Evolutionary conservation across 53 echinoderm and acorn worm genomes (phyloP).

Genomic region (Echinarachnius parma): DNA sequence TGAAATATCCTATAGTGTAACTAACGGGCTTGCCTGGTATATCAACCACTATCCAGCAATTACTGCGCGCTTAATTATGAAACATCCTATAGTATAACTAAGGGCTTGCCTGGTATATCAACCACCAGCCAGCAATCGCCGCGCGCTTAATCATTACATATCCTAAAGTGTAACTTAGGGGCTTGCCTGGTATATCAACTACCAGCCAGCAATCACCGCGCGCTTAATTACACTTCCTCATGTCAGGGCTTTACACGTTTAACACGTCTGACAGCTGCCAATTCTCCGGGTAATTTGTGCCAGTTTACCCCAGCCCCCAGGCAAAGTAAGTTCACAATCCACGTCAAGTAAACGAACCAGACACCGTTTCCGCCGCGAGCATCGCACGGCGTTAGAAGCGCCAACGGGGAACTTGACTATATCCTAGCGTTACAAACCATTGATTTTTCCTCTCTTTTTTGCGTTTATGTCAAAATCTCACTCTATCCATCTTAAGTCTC

Average conservation of each 20-base stretch:
- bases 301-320: conserved; percentile 40
- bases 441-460: conserved; percentile 54
- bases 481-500: conserved; percentile 48
- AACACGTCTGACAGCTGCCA: conserved; percentile 51
- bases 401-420: conserved; percentile 12
- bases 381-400: conserved; percentile 29
- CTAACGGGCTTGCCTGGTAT: background rate
- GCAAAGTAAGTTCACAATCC: conserved; percentile 37
- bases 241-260: conserved; percentile 47
- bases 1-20: too few relatives aligned
- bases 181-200: background rate
- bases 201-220: conserved; percentile 28
- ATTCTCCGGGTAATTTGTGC: conserved; percentile 53
- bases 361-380: conserved; percentile 39
- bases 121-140: conserved; percentile 20
- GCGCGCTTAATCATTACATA: conserved; percentile 48
- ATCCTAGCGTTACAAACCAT: conserved; percentile 52
- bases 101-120: conserved; percentile 22
- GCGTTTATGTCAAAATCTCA: conserved; percentile 50
- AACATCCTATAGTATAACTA: too few relatives aligned
- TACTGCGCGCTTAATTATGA: conserved; percentile 47
- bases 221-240: conserved; percentile 42
- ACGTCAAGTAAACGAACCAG: conserved; percentile 36
- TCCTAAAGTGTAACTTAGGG: too few relatives aligned
- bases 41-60: conserved; percentile 7